Conservation (phyloP, 1,140 invertebrate species). For the Muscidifurax raptorellus region DNA sequence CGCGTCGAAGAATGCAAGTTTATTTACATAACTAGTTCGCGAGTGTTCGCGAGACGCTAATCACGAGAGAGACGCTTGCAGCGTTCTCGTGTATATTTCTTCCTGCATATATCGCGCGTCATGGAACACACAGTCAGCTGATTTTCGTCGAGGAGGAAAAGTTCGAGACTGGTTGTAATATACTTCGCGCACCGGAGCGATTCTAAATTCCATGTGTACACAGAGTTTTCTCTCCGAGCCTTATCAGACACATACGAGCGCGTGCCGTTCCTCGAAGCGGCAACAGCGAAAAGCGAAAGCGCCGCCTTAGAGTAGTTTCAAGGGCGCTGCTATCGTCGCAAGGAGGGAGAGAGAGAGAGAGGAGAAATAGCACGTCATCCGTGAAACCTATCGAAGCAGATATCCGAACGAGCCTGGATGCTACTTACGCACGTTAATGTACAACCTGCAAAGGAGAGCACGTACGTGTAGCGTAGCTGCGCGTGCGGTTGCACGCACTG, state of each 20-base stretch:
- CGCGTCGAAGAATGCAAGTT: constrained; percentile 41
- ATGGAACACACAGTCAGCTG: neutral
- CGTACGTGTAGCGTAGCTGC: constrained; percentile 35
- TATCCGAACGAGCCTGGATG: constrained; percentile 59
- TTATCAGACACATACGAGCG: too few relatives aligned
- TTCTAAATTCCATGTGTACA: too few relatives aligned
- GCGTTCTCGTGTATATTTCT: neutral
- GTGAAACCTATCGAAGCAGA: constrained; percentile 70
- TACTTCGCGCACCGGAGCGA: constrained; percentile 20
- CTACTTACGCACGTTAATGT: neutral
- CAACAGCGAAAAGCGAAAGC: neutral
- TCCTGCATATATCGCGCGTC: neutral
- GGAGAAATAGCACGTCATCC: constrained; percentile 59
- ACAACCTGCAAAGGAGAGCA: constrained; percentile 23
- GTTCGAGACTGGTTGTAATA: too few relatives aligned
- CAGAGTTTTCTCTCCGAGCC: too few relatives aligned
- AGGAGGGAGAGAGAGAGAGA: too few relatives aligned
- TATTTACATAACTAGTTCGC: constrained; percentile 50
- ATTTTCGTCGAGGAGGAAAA: neutral
- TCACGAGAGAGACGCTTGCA: neutral
- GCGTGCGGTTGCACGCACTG: constrained; percentile 68
- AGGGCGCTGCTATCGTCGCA: neutral
- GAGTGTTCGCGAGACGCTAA: neutral
- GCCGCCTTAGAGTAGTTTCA: neutral
- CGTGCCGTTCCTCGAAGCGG: neutral